Percentiles rank a stretch among this genome's conserved stretches.
These are phyloP conservation scores for Liasis olivaceus DNA, from an alignment of 2,797 vertebrate genomes.

Conservation along the genomic window DNA sequence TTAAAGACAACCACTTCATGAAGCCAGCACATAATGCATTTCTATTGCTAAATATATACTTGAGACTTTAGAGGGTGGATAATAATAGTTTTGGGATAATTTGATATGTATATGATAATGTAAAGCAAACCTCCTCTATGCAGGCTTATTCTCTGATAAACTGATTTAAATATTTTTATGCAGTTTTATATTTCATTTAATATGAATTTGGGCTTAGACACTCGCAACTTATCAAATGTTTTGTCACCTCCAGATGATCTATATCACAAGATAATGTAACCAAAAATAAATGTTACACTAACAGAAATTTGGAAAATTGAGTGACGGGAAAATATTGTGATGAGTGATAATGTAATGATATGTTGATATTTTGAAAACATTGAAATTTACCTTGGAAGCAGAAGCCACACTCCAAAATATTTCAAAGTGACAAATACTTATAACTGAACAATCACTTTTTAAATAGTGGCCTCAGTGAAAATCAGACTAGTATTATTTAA, in stretches of 20 bases:
- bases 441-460: not conserved
- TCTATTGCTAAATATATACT: constrained; percentile 40
- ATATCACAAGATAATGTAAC: constrained; percentile 48
- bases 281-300: constrained; percentile 43
- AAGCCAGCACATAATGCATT: constrained; percentile 37
- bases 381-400: not conserved
- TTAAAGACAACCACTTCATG: constrained; percentile 55
- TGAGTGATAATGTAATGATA: constrained; percentile 4
- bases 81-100: constrained; percentile 47
- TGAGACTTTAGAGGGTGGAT: constrained; percentile 37
- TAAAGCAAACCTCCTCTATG: constrained; percentile 35
- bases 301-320: constrained; percentile 39
- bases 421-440: constrained; percentile 18
- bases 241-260: constrained; percentile 42
- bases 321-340: constrained; percentile 42
- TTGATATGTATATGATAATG: constrained; percentile 36
- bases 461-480: not conserved
- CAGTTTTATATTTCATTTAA: constrained; percentile 45
- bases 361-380: constrained; percentile 33
- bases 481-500: not conserved
- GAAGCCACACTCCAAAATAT: constrained; percentile 25
- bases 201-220: constrained; percentile 56
- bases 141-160: constrained; percentile 49
- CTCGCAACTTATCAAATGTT: constrained; percentile 37
- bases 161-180: constrained; percentile 35